phyloP scores from a whole-genome alignment of 1,140 invertebrate genomes.

The Leptinotarsa texana region DNA sequence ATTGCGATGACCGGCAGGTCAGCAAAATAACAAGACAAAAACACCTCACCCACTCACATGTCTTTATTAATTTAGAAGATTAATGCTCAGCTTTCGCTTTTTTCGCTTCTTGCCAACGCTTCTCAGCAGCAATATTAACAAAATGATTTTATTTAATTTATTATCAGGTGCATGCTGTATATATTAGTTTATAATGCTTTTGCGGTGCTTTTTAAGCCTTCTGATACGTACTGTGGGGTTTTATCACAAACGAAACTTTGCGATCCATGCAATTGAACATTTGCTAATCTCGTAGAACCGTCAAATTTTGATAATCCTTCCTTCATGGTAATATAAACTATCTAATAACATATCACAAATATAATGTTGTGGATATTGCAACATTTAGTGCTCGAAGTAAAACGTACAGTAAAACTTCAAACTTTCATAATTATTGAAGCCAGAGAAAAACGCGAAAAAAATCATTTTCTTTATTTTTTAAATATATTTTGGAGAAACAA shows the following conservation, averaged over 20 bases:
- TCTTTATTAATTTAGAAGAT: slow-evolving; percentile 48
- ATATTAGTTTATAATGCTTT: slow-evolving; percentile 10
- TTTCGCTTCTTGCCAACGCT: slow-evolving; percentile 10
- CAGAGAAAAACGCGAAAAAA: no score
- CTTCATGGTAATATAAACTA: not conserved
- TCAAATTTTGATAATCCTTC: no score
- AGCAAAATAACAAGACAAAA: slow-evolving; percentile 46
- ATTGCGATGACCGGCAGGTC: slow-evolving; percentile 60
- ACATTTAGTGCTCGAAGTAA: no score
- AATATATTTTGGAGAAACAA: no score
- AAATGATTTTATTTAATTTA: slow-evolving; percentile 9
- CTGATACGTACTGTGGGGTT: not conserved
- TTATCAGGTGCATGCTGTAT: slow-evolving; percentile 12
- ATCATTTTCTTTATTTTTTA: no score
- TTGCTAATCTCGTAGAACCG: no score
- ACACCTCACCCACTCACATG: slow-evolving; percentile 39
- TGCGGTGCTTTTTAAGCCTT: slow-evolving; percentile 13
- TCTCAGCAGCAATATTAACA: slow-evolving; percentile 13
- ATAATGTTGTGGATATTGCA: not conserved
- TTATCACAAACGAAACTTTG: not conserved
- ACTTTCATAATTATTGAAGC: no score
- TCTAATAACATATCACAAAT: not conserved
- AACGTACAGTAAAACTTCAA: no score
- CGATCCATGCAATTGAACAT: not conserved
- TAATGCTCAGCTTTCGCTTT: slow-evolving; percentile 35